These are phyloP conservation scores for Eupithecia insigniata DNA, from an alignment of 2,888 invertebrate species.

Conservation along the genomic window DNA sequence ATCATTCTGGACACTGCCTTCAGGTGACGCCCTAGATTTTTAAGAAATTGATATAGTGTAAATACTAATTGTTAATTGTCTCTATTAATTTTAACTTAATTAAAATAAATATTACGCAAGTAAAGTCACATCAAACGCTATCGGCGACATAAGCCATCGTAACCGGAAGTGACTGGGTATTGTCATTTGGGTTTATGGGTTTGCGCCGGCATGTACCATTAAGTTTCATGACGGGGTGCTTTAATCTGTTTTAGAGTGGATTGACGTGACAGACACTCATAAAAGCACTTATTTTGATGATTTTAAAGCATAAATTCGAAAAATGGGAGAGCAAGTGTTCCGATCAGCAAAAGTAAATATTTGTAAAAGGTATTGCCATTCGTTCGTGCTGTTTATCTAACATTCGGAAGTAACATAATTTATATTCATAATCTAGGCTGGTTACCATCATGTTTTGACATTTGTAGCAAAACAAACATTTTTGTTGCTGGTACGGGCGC, in stretches of 20 bases:
- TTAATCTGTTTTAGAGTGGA: slow-evolving; percentile 29
- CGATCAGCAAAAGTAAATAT: neutral
- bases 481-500: too few relatives aligned
- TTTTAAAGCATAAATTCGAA: neutral
- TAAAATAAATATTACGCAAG: neutral
- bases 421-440: neutral
- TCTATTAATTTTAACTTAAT: too few relatives aligned
- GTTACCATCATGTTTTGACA: neutral
- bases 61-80: too few relatives aligned
- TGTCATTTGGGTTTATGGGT: slow-evolving; percentile 39
- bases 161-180: slow-evolving; percentile 40
- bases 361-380: neutral
- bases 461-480: neutral
- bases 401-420: neutral
- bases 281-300: slow-evolving; percentile 5
- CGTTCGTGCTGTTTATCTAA: neutral
- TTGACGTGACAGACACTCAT: slow-evolving; percentile 8
- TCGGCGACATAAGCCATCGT: slow-evolving; percentile 33
- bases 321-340: neutral
- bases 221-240: slow-evolving; percentile 29
- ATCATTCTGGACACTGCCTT: too few relatives aligned
- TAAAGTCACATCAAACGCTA: neutral
- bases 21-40: too few relatives aligned
- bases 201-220: slow-evolving; percentile 40
- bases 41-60: too few relatives aligned